Base-by-base conservation (phyloP, 2,113 vertebrate species). In the Sinocyclocheilus rhinocerous region DNA sequence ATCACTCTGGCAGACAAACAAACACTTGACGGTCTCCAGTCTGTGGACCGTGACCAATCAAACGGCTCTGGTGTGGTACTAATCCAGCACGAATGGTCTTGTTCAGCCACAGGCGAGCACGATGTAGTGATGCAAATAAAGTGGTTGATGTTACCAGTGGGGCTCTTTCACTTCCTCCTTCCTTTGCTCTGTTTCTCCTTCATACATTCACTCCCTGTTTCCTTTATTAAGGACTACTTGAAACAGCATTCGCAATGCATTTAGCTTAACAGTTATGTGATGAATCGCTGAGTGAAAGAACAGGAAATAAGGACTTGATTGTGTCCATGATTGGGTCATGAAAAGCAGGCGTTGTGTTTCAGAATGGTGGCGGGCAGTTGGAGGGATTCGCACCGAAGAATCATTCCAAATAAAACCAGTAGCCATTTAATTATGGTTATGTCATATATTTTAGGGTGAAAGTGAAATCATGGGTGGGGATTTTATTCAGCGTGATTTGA, bases 111-210 rank as follows among this genome's bases (percentile, higher is more conserved):
- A 24, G 26, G 73, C 65, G n/a, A 87, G 45, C 73, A 50, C 76
- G 15, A 39, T 80, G 76, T 79, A 80, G 33, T 79, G 76, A 85
- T 85, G 76, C 84, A 85, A 79, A 85, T 48, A 50, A 81, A 81
- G 67, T 24, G 24, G 83, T 48, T 80, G 76, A 70, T 86, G 67
- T 69, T 55, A 86, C 76, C 77, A 86, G 48, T 24, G 84, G 50
- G 48, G 13, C 50, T 83, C 29, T 55, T 72, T 73, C 50, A 57
- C 81, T 57, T 83, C 67, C 81, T 73, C 81, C 18, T 83, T 83
- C 50, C 45, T 73, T 83, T 36, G 29, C 24, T 15, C 18, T 61
- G 18, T 26, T 79, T 79, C 33, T 59, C 42, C 72, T 20, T 76
- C 42, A 48, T 24, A 50, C 48, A n/a, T 83, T 72, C 50, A 36